Evolutionary conservation across 1,140 invertebrate species (phyloP).

Genomic region (Maniola jurtina): DNA sequence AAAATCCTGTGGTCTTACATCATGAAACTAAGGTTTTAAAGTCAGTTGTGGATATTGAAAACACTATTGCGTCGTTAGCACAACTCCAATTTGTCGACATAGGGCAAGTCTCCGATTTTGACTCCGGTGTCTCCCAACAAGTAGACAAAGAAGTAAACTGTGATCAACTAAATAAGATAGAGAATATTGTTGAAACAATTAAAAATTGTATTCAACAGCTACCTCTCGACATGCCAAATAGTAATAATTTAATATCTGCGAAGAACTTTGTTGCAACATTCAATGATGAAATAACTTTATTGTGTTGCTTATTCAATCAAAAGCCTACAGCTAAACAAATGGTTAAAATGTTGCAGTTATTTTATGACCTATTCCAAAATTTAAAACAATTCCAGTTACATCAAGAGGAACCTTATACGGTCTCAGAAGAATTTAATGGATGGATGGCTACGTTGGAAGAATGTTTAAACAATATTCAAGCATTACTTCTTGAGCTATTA

Average conservation of each 20-base stretch:
- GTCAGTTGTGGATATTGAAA: slow-evolving; percentile 51
- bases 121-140: slow-evolving; percentile 24
- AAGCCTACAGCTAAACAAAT: slow-evolving; percentile 50
- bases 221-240: slow-evolving; percentile 31
- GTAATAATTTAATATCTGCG: slow-evolving; percentile 45
- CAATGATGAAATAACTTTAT: slow-evolving; percentile 49
- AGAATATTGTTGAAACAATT: slow-evolving; percentile 43
- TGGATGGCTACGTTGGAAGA: slow-evolving; percentile 35
- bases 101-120: neutral
- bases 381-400: slow-evolving; percentile 50
- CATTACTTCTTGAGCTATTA: slow-evolving; percentile 44
- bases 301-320: slow-evolving; percentile 49
- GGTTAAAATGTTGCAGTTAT: slow-evolving; percentile 58
- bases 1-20: slow-evolving; percentile 32
- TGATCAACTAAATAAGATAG: slow-evolving; percentile 41
- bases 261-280: slow-evolving; percentile 52
- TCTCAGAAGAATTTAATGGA: slow-evolving; percentile 29
- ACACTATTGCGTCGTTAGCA: slow-evolving; percentile 50
- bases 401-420: slow-evolving; percentile 28
- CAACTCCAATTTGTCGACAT: slow-evolving; percentile 42
- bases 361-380: slow-evolving; percentile 40
- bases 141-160: slow-evolving; percentile 35
- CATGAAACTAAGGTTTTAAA: slow-evolving; percentile 50
- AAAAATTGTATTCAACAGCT: slow-evolving; percentile 44
- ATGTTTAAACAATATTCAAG: slow-evolving; percentile 42